A percentile compares a stretch with the other conserved stretches of the same genome.
phyloP scores from a whole-genome alignment of 2,888 invertebrate genomes.

The Aricia artaxerxes region DNA sequence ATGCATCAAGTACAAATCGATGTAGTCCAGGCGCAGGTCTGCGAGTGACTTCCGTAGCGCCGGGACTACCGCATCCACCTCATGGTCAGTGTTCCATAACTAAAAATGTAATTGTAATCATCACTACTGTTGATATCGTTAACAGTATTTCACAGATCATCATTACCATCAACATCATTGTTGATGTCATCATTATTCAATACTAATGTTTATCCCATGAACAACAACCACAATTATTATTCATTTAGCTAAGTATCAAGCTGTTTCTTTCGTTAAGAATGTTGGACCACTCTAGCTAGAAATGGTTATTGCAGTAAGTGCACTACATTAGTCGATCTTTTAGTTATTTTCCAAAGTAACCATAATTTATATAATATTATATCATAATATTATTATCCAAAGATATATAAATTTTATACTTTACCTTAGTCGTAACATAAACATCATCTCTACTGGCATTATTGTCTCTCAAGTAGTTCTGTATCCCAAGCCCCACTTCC shows the following conservation, averaged over 20 bases:
- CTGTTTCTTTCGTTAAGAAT: no score
- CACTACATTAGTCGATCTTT: no score
- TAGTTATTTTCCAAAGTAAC: no score
- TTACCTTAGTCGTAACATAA: constrained; percentile 79
- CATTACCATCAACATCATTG: no score
- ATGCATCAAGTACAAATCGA: constrained; percentile 71
- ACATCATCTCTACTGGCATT: constrained; percentile 74
- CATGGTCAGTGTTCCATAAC: constrained; percentile 47
- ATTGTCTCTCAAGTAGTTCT: constrained; percentile 69
- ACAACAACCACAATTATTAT: no score
- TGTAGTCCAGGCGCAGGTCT: constrained; percentile 62
- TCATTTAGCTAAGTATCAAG: no score
- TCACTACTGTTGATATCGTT: background rate
- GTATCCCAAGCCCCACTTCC: constrained; percentile 78
- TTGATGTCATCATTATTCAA: no score
- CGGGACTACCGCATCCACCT: constrained; percentile 44
- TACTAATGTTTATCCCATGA: no score
- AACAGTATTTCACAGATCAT: background rate
- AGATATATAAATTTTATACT: background rate
- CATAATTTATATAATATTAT: no score
- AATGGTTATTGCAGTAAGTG: no score
- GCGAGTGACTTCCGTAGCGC: constrained; percentile 53
- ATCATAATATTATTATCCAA: no score
- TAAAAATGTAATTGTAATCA: constrained; percentile 31
- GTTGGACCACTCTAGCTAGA: no score